Conservation (phyloP, 2,888 invertebrate species). For the Ormyrus pomaceus region DNA sequence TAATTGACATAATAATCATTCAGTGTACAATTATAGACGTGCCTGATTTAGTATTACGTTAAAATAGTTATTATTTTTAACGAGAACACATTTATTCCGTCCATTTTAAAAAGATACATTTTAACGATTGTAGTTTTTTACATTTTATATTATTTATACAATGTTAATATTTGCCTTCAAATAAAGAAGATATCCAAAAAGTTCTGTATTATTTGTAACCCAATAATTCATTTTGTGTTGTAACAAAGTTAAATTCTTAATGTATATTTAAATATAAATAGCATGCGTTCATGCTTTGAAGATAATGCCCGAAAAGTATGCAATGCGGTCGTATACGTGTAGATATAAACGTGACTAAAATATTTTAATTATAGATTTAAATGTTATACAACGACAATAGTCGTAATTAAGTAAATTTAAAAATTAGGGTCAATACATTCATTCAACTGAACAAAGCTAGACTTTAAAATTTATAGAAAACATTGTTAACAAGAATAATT, state of each 20-base stretch:
- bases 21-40: no score
- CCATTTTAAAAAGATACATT: constrained; percentile 31
- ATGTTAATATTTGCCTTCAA: constrained; percentile 16
- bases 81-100: constrained; percentile 18
- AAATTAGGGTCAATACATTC: no score
- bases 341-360: no score
- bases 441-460: no score
- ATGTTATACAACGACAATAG: background rate
- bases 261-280: no score
- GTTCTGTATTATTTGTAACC: background rate
- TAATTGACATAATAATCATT: no score
- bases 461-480: no score
- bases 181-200: constrained; percentile 21
- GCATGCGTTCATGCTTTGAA: no score
- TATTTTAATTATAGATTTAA: background rate
- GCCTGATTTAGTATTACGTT: background rate
- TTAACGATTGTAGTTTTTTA: constrained; percentile 33
- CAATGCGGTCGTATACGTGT: no score
- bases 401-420: background rate
- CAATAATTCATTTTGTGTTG: background rate
- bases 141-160: constrained; percentile 47
- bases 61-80: constrained; percentile 22
- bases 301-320: no score
- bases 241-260: no score
- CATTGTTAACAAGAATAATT: no score